Base-by-base conservation (phyloP, 2,797 vertebrate species). In the Rhinichthys osculus region DNA sequence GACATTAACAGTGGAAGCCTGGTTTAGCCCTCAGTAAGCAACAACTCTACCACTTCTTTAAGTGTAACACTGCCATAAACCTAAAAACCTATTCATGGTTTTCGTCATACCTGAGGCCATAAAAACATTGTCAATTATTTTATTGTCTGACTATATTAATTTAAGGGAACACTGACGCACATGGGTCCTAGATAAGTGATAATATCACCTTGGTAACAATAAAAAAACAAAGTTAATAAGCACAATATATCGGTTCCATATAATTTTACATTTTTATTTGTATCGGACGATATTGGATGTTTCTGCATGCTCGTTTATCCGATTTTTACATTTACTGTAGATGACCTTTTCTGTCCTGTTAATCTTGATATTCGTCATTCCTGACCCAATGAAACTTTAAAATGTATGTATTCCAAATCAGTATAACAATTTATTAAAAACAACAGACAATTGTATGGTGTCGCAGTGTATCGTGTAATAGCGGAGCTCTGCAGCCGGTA, bases 131-230 rank as follows among this genome's bases (percentile, higher is more conserved):
- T 40, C 79, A 64, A 90, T 89, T 88, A 90, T 92, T 92, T 92
- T 90, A 91, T 87, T 86, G 91, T 92, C 93, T 93, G 91, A 90
- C 92, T 92, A 90, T 88, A 81, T 72, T 85, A 89, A 92, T 92
- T 91, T 88, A 84, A 87, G 90, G 92, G 92, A 93, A 91, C 90
- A 86, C 50, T 76, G 67, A 70, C 2, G 1, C 57, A 82, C 57
- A 79, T 89, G 62, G 73, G 66, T 80, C 50, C 72, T 80, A 80
- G 67, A 81, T 71, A 79, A 87, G 4, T 72, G 27, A 62, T 64
- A 66, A 71, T 80, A 66, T 76, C n/a, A 76, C 72, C 42, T 74
- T 50, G 52, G 54, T 47, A 79, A 64, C 35, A 38, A 16, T 6
- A 27, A 17, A 71, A 71, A 73, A 27, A 7, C 27, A 77, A 50